A percentile compares a stretch with the other conserved stretches of the same genome.
Evolutionary conservation across 2,797 vertebrate species (phyloP).

Genomic region (Phoeniculus purpureus): DNA sequence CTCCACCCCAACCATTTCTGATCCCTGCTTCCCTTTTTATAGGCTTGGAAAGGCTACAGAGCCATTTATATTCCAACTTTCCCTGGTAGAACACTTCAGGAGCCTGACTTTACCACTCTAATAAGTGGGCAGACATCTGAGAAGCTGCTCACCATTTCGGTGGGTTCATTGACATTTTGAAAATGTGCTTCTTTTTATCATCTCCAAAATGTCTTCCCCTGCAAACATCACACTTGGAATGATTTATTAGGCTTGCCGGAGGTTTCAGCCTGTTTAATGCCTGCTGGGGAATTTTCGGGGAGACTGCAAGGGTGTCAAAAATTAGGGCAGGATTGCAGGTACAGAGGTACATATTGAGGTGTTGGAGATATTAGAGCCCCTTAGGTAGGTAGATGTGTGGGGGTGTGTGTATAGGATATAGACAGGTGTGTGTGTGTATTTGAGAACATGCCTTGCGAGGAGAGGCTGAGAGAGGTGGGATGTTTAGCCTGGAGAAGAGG

Average conservation of each 20-base stretch:
- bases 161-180: slow-evolving; percentile 69
- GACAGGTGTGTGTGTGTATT: not conserved
- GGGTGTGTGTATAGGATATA: not conserved
- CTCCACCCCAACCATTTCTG: not conserved
- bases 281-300: slow-evolving; percentile 4
- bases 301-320: not conserved
- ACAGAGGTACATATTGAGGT: not conserved
- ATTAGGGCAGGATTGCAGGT: not conserved
- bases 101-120: slow-evolving; percentile 33
- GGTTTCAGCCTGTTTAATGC: slow-evolving; percentile 9
- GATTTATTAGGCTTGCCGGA: slow-evolving; percentile 48
- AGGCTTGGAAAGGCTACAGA: slow-evolving; percentile 10
- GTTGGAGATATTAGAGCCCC: too few relatives aligned
- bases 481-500: too few relatives aligned
- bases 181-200: slow-evolving; percentile 54
- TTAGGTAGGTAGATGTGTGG: not conserved
- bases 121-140: slow-evolving; percentile 34
- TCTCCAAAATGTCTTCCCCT: slow-evolving; percentile 47
- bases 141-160: slow-evolving; percentile 29
- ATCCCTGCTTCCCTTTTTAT: not conserved
- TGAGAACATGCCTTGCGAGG: too few relatives aligned
- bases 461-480: too few relatives aligned
- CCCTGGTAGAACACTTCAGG: not conserved
- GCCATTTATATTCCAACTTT: slow-evolving; percentile 15
- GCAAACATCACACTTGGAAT: slow-evolving; percentile 37